Evolutionary conservation across 2,888 invertebrate genomes (phyloP).

Genomic region (Calliopum simillimum): DNA sequence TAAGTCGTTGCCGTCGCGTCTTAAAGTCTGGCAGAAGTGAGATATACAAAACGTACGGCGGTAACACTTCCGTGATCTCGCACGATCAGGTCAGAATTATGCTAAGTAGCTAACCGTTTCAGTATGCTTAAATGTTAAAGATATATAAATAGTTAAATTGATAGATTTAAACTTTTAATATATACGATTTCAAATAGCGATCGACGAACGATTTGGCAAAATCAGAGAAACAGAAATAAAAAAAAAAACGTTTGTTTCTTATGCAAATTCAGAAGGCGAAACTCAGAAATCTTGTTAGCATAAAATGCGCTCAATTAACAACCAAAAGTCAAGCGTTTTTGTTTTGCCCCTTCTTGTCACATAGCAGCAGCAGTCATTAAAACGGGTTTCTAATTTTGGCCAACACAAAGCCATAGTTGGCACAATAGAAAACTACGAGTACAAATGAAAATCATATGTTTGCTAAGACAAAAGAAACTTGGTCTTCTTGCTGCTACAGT

Average conservation of each 20-base stretch:
- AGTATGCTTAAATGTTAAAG: too few relatives aligned
- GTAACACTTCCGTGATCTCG: slow-evolving; percentile 4
- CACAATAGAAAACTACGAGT: background rate
- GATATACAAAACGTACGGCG: slow-evolving; percentile 1
- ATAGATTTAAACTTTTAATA: too few relatives aligned
- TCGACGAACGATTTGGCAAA: too few relatives aligned
- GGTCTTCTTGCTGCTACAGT: background rate
- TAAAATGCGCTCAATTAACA: background rate
- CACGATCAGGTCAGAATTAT: background rate
- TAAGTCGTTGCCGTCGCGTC: background rate
- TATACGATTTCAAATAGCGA: too few relatives aligned
- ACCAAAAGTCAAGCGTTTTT: background rate
- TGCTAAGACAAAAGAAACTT: background rate
- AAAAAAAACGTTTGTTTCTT: background rate
- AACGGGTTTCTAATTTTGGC: slow-evolving; percentile 29
- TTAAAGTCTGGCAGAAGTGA: background rate
- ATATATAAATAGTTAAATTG: too few relatives aligned
- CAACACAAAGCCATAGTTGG: slow-evolving; percentile 1
- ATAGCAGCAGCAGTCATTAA: background rate
- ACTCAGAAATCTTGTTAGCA: slow-evolving; percentile 21
- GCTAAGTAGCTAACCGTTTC: background rate
- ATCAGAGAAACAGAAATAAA: too few relatives aligned
- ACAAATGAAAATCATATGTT: background rate
- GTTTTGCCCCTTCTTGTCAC: background rate
- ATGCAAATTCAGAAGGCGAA: background rate